These are phyloP conservation scores for Alligator mississippiensis DNA, from an alignment of 2,113 vertebrate genomes.

Conservation along the genomic window DNA sequence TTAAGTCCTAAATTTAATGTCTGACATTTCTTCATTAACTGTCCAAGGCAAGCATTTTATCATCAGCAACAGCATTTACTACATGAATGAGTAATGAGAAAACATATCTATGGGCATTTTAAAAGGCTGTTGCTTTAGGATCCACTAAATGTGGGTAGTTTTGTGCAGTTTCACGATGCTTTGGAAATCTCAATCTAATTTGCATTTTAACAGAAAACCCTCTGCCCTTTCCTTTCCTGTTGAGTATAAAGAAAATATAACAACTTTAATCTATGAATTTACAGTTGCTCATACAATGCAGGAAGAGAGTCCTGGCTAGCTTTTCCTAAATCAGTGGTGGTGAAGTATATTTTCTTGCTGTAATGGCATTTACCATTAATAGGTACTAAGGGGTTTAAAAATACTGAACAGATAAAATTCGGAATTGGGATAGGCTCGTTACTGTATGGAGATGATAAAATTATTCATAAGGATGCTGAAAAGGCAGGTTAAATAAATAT, in stretches of 20 bases:
- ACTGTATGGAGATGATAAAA: background rate
- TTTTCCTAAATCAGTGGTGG: accelerated
- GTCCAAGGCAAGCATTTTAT: conserved; percentile 26
- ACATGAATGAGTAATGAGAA: conserved; percentile 47
- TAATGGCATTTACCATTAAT: background rate
- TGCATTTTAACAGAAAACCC: conserved; percentile 9
- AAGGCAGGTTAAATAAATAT: background rate
- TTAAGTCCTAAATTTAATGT: background rate
- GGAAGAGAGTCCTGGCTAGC: background rate
- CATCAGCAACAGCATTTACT: conserved; percentile 58
- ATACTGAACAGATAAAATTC: background rate
- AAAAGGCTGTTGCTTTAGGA: conserved; percentile 65
- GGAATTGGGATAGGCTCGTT: background rate
- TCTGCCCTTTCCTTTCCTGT: background rate
- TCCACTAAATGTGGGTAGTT: conserved; percentile 58
- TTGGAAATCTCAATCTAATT: conserved; percentile 49
- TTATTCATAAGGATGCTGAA: background rate
- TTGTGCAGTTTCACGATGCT: conserved; percentile 37
- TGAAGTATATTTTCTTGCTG: background rate
- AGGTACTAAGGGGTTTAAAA: background rate
- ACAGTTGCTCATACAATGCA: background rate
- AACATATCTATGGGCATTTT: conserved; percentile 61
- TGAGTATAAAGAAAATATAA: background rate
- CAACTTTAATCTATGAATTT: background rate
- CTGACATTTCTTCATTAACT: conserved; percentile 54